These are phyloP conservation scores for Cichlasoma orientale DNA, from an alignment of 2,797 vertebrate species.

Conservation along the genomic window DNA sequence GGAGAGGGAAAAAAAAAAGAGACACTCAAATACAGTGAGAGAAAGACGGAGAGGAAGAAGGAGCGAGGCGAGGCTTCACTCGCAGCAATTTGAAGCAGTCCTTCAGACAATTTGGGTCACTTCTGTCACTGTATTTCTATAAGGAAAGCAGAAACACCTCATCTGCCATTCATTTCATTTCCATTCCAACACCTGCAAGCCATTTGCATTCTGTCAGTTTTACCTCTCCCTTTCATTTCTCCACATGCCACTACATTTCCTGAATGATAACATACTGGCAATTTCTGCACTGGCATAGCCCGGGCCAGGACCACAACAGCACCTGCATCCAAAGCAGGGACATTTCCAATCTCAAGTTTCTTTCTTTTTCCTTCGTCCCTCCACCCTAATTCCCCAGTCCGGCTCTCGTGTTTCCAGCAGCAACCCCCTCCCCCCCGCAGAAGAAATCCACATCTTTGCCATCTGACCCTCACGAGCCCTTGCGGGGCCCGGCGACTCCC, in stretches of 20 bases:
- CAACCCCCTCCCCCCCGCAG: not conserved
- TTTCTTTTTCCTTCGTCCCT: constrained; percentile 24
- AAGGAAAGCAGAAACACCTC: constrained; percentile 63
- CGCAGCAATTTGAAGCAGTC: constrained; percentile 53
- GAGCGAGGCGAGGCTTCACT: constrained; percentile 36
- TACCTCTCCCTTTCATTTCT: constrained; percentile 67
- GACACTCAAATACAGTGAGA: constrained; percentile 20
- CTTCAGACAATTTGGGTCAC: constrained; percentile 73
- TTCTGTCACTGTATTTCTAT: constrained; percentile 65
- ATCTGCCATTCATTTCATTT: constrained; percentile 69
- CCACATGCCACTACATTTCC: constrained; percentile 66
- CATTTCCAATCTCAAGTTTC: constrained; percentile 39
- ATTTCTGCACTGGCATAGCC: constrained; percentile 49
- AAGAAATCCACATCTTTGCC: constrained; percentile 68
- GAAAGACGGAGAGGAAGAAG: constrained; percentile 6
- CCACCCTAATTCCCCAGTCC: constrained; percentile 33
- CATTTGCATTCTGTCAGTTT: constrained; percentile 74
- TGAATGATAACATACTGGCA: constrained; percentile 70
- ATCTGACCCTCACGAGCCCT: constrained; percentile 68
- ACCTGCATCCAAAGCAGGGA: constrained; percentile 59
- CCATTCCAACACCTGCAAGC: constrained; percentile 64
- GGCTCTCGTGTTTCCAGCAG: constrained; percentile 55
- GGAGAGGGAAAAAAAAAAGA: constrained; percentile 20
- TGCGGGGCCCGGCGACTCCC: constrained; percentile 37
- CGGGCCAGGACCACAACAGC: constrained; percentile 27